phyloP scores from a whole-genome alignment of 2,888 invertebrate genomes.

The Thera obeliscata region DNA sequence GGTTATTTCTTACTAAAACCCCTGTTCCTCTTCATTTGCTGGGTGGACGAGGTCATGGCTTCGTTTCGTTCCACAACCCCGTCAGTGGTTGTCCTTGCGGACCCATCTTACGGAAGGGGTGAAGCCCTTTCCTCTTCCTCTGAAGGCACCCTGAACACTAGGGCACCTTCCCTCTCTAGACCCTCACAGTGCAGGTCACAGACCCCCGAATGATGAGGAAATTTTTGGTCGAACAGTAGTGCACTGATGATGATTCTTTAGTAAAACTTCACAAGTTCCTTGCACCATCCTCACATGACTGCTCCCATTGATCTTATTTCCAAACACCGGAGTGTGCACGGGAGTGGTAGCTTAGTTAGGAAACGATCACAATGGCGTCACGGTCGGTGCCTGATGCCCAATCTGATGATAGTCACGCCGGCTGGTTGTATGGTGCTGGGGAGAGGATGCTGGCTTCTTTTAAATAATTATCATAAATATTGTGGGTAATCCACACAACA shows the following conservation, averaged over 20 bases:
- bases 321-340: constrained; percentile 66
- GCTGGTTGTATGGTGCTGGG: constrained; percentile 30
- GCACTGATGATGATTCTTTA: not conserved
- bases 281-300: constrained; percentile 38
- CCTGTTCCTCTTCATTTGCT: too few relatives aligned
- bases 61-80: too few relatives aligned
- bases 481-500: too few relatives aligned
- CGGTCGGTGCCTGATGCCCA: constrained; percentile 47
- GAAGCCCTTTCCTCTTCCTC: too few relatives aligned
- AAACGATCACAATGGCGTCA: constrained; percentile 56
- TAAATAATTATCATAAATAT: constrained; percentile 13
- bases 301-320: constrained; percentile 68
- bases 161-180: too few relatives aligned
- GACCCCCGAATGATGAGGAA: too few relatives aligned
- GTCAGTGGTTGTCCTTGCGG: too few relatives aligned
- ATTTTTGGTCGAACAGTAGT: not conserved
- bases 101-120: too few relatives aligned
- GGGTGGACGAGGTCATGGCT: too few relatives aligned
- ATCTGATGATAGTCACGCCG: constrained; percentile 64
- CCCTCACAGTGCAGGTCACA: too few relatives aligned
- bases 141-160: too few relatives aligned
- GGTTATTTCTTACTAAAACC: too few relatives aligned
- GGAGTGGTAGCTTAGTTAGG: constrained; percentile 64
- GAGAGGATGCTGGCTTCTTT: constrained; percentile 23
- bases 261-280: constrained; percentile 23